Percentiles rank a stretch among this genome's conserved stretches.
Evolutionary conservation across 1,140 invertebrate species (phyloP).

Genomic region (Platorchestia sp.): DNA sequence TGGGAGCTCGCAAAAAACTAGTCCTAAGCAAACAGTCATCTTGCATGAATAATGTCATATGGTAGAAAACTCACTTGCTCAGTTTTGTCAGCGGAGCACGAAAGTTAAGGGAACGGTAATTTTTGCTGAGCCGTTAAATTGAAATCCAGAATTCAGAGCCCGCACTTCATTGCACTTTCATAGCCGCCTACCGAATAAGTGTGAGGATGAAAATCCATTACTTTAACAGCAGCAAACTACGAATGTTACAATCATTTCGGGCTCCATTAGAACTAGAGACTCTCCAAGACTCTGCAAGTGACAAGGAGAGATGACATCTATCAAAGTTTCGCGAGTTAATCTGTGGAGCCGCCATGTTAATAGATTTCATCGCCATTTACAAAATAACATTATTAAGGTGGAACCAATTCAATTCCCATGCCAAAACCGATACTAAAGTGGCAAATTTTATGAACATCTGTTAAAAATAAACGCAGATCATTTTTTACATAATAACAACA

Average conservation of each 20-base stretch:
- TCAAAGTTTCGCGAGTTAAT: neutral
- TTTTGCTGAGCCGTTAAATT: neutral
- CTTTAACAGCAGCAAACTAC: neutral
- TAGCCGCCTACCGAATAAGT: neutral
- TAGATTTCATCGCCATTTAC: too few species aligned
- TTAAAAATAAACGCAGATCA: too few species aligned
- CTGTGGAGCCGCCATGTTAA: too few species aligned
- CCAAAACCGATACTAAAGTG: too few species aligned
- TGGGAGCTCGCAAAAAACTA: neutral
- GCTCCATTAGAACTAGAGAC: neutral
- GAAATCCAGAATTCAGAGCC: neutral
- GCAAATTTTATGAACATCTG: too few species aligned
- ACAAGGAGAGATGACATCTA: neutral
- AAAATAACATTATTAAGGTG: too few species aligned
- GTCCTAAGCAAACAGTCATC: neutral
- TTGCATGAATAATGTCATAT: neutral
- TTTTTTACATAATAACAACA: too few species aligned
- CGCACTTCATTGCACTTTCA: neutral
- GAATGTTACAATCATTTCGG: neutral
- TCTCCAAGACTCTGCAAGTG: neutral
- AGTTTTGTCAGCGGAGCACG: neutral
- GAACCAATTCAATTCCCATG: too few species aligned
- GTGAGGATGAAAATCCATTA: neutral
- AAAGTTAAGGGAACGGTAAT: neutral
- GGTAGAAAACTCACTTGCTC: neutral